Evolutionary conservation across 2,888 invertebrate species (phyloP), one percentile per base, ranked within the genome.

Genomic region (Sarcophaga caerulescens): DNA sequence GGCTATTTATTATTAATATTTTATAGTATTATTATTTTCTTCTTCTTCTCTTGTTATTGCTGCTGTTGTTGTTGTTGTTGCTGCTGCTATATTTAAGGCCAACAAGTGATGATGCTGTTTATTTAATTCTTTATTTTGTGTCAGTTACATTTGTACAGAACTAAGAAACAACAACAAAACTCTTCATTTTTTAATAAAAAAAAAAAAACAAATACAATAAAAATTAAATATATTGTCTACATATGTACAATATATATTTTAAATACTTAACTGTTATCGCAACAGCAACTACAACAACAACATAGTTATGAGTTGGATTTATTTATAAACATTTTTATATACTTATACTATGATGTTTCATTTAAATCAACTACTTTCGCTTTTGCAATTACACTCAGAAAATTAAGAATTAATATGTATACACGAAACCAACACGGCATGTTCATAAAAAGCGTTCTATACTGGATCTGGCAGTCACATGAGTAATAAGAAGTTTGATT

Each of bases 61-160:
- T 52, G 47, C 19, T 65, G n/a, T 52, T 25, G 5, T 69, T 25
- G 47, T 63, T 19, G n/a, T 52, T 25, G 5, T 69, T 25, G 47
- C 57, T 19, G 63, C 17, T 79, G 8, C 45, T 12, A 45, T 47
- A 25, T 74, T 74, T 44, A 81, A 76, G 82, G 82, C 66, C 66
- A 71, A 73, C 77, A 19, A 73, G 66, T 66, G 60, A 70, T 73
- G 66, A 19, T 66, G 63, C 14, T 4, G 17, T 23, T 25, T 69
- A 23, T 23, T 25, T 23, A 23, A 59, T 71, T 35, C 52, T 62
- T 19, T 12, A 59, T 60, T 60, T 73, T 73, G 60, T 73, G 57
- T 21, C 62, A 74, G 45, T 62, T 73, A 11, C 47, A 74, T 25
- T 25, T 25, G 19, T 52, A 52, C 25, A 44, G 35, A 35, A 17